Conservation (phyloP, 1,140 invertebrate species). For the Leptinotarsa defecta region DNA sequence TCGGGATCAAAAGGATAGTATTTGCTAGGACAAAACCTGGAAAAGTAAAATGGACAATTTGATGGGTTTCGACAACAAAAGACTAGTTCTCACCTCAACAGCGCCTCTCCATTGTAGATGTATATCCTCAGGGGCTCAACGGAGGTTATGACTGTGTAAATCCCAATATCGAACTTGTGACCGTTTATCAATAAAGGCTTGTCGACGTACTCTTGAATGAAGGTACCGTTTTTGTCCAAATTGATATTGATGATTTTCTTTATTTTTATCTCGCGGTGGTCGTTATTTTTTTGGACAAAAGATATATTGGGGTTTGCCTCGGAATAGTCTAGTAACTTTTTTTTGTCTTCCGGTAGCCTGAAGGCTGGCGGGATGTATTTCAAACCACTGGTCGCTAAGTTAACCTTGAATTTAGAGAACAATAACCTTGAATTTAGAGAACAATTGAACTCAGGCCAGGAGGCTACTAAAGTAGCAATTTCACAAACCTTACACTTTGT, state of each 20-base stretch:
- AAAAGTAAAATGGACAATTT: constrained; percentile 38
- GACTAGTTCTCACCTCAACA: constrained; percentile 70
- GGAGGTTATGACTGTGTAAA: constrained; percentile 92
- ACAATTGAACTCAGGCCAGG: too few relatives aligned
- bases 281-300: constrained; percentile 93
- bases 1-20: constrained; percentile 90
- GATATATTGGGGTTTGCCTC: constrained; percentile 68
- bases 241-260: constrained; percentile 73
- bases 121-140: constrained; percentile 89
- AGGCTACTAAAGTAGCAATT: too few relatives aligned
- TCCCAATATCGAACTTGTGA: constrained; percentile 95
- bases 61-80: too few relatives aligned
- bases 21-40: constrained; percentile 87
- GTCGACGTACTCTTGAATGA: constrained; percentile 88
- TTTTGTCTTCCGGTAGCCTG: constrained; percentile 78
- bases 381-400: constrained; percentile 78
- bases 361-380: constrained; percentile 86
- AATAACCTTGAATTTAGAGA: constrained; percentile 69
- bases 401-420: constrained; percentile 69
- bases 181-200: constrained; percentile 83
- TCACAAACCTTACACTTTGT: too few relatives aligned
- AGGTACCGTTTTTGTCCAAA: constrained; percentile 74
- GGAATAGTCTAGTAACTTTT: constrained; percentile 74
- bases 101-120: constrained; percentile 84
- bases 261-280: constrained; percentile 87